Base-by-base conservation (phyloP, 37 sponge, comb jelly and placozoan species). In the Tethya wilhelma region DNA sequence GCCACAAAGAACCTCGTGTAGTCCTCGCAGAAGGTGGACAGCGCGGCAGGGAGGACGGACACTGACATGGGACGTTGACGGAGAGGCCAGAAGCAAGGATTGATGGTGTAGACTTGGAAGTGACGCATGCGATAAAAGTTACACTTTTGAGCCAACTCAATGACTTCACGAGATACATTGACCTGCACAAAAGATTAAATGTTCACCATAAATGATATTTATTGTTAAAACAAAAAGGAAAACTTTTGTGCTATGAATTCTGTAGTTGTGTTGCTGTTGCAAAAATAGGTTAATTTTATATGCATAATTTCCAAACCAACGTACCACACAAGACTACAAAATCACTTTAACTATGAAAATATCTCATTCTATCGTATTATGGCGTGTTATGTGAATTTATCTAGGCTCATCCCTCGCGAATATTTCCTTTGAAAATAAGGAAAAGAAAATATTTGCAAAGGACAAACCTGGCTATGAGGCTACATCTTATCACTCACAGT, bases 81-180 rank as follows among this genome's bases (percentile, higher is more conserved):
- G 26, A 92, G 38, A 17, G 93, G 75, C 88, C 88, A 87, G 80
- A 70, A 78, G 44, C 84, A 83, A 2, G 93, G 85, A 44, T 88
- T 88, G 23, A 92, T 80, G 33, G 56, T 65, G 26, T 40, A 59
- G 53, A 84, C 93, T 12, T 78, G 76, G 29, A 87, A 36, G 6
- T 25, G 40, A 22, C 75, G 63, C 56, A 79, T 74, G 4, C 75
- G 67, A 59, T 87, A 92, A 31, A 83, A 58, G 1, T 41, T 55
- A 32, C 53, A 64, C 68, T 79, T 87, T 55, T 65, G 73, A 25
- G 82, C 57, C 25, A 90, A 64, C 7, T 67, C 73, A 30, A 66
- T 39, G 7, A 74, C 72, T 8, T 74, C 87, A 8, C 40, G 37
- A 23, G 82, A 23, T 9, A 80, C 36, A 65, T 73, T 40, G 25